Percentiles rank a stretch among this genome's conserved stretches.
These are phyloP conservation scores for Danaus melanippus DNA, from an alignment of 1,140 invertebrate genomes.

Conservation along the genomic window DNA sequence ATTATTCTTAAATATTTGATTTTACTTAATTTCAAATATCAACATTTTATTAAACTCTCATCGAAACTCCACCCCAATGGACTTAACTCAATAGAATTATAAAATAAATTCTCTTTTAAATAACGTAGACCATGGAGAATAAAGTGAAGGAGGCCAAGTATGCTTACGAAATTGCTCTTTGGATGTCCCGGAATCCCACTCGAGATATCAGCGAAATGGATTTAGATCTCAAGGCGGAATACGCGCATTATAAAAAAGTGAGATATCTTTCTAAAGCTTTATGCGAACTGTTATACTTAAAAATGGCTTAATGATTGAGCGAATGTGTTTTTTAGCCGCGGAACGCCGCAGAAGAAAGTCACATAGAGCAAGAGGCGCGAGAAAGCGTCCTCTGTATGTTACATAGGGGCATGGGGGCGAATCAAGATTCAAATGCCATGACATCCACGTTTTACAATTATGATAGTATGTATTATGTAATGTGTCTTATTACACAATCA, in stretches of 20 bases:
- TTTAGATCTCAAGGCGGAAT: constrained; percentile 26
- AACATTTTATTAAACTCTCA: too few relatives aligned
- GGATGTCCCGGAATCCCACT: constrained; percentile 38
- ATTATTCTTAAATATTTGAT: too few relatives aligned
- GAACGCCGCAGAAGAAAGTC: constrained; percentile 28
- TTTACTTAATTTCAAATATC: too few relatives aligned
- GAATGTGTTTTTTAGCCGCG: constrained; percentile 3
- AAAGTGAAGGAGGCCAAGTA: constrained; percentile 55
- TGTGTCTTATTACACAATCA: too few relatives aligned
- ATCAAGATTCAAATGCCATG: constrained; percentile 20
- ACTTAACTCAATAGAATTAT: too few relatives aligned
- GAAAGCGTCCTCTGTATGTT: constrained; percentile 52
- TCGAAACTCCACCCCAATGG: too few relatives aligned
- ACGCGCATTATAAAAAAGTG: constrained; percentile 6
- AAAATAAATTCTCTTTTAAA: too few relatives aligned
- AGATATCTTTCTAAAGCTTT: background rate
- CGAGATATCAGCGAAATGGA: constrained; percentile 43
- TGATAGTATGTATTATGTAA: too few relatives aligned
- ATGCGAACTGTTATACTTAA: background rate
- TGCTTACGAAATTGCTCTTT: constrained; percentile 41
- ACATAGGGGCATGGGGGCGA: constrained; percentile 36
- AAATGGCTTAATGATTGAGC: background rate
- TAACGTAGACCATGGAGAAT: constrained; percentile 3
- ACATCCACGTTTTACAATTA: constrained; percentile 35
- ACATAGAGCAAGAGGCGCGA: constrained; percentile 43